These are phyloP conservation scores for Pseudopipra pipra DNA, from an alignment of 2,113 vertebrate species.

Conservation along the genomic window DNA sequence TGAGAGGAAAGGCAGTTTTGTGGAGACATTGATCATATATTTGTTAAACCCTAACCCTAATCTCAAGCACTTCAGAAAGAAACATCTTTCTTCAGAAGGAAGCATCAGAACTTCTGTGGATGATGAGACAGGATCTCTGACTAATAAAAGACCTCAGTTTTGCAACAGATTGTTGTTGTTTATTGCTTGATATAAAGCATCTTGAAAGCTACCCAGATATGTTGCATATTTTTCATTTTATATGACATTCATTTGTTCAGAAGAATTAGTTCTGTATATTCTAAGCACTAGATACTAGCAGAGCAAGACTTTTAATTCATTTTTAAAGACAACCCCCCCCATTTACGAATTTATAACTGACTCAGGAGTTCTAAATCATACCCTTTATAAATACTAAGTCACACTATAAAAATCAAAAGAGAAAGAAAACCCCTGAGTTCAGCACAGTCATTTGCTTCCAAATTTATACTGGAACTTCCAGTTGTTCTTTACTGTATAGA, in stretches of 20 bases:
- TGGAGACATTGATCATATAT: not conserved
- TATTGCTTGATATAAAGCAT: not conserved
- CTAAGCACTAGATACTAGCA: not conserved
- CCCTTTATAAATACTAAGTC: not conserved
- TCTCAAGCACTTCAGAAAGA: not conserved
- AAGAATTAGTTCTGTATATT: not conserved
- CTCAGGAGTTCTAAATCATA: not conserved
- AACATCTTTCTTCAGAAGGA: not conserved
- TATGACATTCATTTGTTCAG: not conserved
- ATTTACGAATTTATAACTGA: not conserved
- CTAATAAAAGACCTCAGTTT: not conserved
- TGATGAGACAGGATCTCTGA: not conserved
- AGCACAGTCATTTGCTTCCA: not conserved
- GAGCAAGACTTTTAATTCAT: not conserved
- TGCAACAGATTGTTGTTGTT: not conserved
- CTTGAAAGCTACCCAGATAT: not conserved
- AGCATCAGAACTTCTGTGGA: not conserved
- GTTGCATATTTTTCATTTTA: not conserved
- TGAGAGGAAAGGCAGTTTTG: not conserved
- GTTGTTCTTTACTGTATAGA: not conserved
- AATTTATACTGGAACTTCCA: not conserved
- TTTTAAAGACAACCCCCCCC: not conserved
- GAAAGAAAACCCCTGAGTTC: not conserved
- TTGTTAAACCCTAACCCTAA: not conserved
- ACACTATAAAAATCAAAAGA: not conserved